A percentile compares a stretch with the other conserved stretches of the same genome.
Evolutionary conservation across 2,888 invertebrate genomes (phyloP).

Genomic region (Adelognathus sp.): DNA sequence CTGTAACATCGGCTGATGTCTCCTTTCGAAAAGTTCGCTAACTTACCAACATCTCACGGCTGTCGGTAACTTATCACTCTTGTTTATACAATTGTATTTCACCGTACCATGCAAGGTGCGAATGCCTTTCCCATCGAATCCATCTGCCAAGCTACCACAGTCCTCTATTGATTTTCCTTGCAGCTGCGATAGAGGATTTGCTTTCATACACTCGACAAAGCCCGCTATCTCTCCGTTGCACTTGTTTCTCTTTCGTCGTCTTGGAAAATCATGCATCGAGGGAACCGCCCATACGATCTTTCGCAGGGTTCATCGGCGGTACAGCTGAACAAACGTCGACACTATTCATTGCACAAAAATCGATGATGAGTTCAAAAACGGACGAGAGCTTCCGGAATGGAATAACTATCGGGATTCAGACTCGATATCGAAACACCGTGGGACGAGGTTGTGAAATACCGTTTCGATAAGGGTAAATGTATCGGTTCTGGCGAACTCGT

Average conservation of each 20-base stretch:
- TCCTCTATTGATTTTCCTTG: constrained; percentile 54
- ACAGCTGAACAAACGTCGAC: not conserved
- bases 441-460: constrained; percentile 25
- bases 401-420: constrained; percentile 9
- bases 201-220: constrained; percentile 7
- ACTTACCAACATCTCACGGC: not conserved
- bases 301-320: not conserved
- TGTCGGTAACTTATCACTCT: constrained; percentile 32
- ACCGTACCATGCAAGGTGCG: constrained; percentile 1
- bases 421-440: constrained; percentile 27
- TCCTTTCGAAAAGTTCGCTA: no score
- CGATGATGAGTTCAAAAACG: not conserved
- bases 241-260: constrained; percentile 28
- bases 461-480: constrained; percentile 28
- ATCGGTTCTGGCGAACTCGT: not conserved
- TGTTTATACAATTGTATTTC: not conserved
- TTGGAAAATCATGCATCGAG: constrained; percentile 8
- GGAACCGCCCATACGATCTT: not conserved
- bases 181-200: constrained; percentile 46
- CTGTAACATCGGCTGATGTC: no score
- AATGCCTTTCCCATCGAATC: constrained; percentile 23
- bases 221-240: constrained; percentile 11
- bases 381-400: not conserved
- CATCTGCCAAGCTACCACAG: constrained; percentile 21
- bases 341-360: not conserved